These are phyloP conservation scores for Passer montanus DNA, from an alignment of 2,113 vertebrate genomes.

Conservation along the genomic window DNA sequence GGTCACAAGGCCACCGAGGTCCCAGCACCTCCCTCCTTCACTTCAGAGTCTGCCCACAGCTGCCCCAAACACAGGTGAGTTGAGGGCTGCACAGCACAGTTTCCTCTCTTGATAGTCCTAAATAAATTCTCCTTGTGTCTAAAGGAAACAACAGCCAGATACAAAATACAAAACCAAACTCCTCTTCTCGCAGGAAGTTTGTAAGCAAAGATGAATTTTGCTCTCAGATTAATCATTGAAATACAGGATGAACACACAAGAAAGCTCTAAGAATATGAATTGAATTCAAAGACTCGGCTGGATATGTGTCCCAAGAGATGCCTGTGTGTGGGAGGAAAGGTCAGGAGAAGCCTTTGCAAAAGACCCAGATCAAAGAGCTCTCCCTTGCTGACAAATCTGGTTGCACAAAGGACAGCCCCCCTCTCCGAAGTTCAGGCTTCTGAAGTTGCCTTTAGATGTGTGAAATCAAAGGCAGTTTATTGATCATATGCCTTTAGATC, in stretches of 20 bases:
- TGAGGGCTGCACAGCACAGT: fast-evolving
- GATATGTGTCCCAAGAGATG: background rate
- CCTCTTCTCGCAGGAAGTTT: background rate
- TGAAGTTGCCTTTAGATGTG: slow-evolving; percentile 33
- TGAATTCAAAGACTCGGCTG: background rate
- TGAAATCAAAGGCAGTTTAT: slow-evolving; percentile 37
- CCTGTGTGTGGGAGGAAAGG: background rate
- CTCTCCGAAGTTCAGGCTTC: background rate
- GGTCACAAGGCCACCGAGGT: no score
- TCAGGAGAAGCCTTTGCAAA: background rate
- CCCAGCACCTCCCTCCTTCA: background rate
- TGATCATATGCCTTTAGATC: slow-evolving; percentile 43
- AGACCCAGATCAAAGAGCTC: slow-evolving; percentile 26
- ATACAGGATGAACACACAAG: background rate
- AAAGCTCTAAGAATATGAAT: background rate
- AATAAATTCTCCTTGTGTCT: background rate
- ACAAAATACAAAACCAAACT: background rate
- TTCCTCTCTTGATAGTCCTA: background rate
- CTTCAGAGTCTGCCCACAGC: background rate
- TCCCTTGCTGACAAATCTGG: slow-evolving; percentile 27
- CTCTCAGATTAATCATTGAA: background rate
- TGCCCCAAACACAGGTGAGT: background rate
- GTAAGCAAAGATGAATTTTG: background rate
- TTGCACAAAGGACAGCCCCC: slow-evolving; percentile 9
- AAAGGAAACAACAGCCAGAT: background rate